A percentile compares a stretch with the other conserved stretches of the same genome.
Evolutionary conservation across 2,113 vertebrate species (phyloP).

Genomic region (Ifrita kowaldi): DNA sequence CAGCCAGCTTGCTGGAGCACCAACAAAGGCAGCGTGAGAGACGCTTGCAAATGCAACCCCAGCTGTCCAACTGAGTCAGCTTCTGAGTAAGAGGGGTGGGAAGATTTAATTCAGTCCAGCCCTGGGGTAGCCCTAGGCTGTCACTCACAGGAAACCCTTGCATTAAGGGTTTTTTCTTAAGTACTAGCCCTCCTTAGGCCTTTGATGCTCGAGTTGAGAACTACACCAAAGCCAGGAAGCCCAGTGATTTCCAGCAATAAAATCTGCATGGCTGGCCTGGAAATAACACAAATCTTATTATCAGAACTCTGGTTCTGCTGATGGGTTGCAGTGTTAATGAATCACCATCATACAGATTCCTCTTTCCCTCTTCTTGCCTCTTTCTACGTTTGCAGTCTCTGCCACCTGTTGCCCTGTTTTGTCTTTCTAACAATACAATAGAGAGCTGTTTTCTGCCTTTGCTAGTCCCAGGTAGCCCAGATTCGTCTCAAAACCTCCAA

Average conservation of each 20-base stretch:
- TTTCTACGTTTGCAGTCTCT: background rate
- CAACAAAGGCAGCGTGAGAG: background rate
- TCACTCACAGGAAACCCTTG: background rate
- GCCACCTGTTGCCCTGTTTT: background rate
- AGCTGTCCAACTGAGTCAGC: background rate
- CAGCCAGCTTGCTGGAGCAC: background rate
- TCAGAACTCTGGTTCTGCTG: background rate
- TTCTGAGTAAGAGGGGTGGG: background rate
- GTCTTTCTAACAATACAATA: background rate
- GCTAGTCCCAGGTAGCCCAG: background rate
- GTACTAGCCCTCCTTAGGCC: background rate
- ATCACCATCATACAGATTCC: background rate
- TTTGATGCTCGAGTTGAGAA: background rate
- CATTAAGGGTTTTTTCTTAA: background rate
- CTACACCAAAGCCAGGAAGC: background rate
- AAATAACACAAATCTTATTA: background rate
- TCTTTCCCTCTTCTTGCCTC: background rate
- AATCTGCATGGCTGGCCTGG: fast-evolving
- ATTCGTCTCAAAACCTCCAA: background rate
- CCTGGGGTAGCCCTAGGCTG: background rate
- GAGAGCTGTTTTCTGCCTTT: background rate
- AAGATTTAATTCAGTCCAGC: background rate
- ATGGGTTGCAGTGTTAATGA: background rate
- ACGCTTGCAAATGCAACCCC: background rate
- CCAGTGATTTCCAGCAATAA: background rate